Conservation (phyloP, 2,797 vertebrate species). For the Loriculus beryllinus region DNA sequence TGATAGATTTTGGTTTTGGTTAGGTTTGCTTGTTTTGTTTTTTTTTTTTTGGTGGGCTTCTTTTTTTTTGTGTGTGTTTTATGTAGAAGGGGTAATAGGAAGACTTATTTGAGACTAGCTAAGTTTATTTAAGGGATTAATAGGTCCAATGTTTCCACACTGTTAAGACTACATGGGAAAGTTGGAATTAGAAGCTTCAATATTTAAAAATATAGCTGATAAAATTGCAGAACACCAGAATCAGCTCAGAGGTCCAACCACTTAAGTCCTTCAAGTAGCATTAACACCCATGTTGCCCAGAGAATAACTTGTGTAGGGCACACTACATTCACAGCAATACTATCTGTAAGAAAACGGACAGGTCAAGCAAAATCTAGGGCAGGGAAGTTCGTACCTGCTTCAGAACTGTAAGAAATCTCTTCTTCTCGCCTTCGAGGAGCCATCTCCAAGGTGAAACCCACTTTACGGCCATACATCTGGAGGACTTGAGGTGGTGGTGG, state of each 20-base stretch:
- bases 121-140: neutral
- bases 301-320: neutral
- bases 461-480: constrained; percentile 87
- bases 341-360: neutral
- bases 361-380: neutral
- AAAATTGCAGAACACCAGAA: neutral
- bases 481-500: constrained; percentile 93
- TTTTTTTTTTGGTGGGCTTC: neutral
- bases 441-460: constrained; percentile 76
- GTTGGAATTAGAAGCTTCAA: neutral
- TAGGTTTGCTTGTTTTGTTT: neutral
- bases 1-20: neutral
- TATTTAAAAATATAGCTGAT: neutral
- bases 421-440: constrained; percentile 78
- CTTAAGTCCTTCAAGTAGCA: neutral
- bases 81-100: neutral
- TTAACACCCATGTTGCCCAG: neutral
- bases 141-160: neutral
- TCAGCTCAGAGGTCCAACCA: neutral
- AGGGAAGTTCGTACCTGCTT: constrained; percentile 76
- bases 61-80: neutral
- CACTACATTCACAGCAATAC: neutral
- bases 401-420: constrained; percentile 78
- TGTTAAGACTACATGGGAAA: neutral
- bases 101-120: neutral